Percentiles rank a stretch among this genome's conserved stretches.
Evolutionary conservation across 2,113 vertebrate species (phyloP).

Genomic region (Irena cyanogastra): DNA sequence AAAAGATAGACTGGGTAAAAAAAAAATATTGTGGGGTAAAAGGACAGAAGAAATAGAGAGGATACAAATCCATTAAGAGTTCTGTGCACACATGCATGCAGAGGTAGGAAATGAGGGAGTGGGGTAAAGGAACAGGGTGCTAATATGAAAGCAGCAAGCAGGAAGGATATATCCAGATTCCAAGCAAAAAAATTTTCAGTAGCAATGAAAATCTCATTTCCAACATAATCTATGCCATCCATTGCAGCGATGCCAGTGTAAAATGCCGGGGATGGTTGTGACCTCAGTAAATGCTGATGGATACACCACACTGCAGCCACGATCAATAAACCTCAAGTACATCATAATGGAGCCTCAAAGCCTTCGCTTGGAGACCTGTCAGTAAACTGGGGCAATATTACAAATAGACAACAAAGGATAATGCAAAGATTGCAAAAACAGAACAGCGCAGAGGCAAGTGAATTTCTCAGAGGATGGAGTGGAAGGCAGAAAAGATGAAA

Average conservation of each 20-base stretch:
- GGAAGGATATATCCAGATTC: not conserved
- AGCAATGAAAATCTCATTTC: not conserved
- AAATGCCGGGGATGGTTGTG: not conserved
- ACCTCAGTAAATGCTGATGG: not conserved
- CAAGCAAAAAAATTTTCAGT: not conserved
- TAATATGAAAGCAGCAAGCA: not conserved
- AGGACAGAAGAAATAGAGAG: not conserved
- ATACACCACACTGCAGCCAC: not conserved
- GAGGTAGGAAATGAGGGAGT: not conserved
- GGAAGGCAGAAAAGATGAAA: slow-evolving; percentile 8
- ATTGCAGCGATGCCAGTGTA: not conserved
- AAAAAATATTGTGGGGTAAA: not conserved
- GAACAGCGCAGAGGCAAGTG: not conserved
- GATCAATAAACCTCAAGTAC: not conserved
- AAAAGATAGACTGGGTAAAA: not conserved
- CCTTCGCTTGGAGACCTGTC: not conserved
- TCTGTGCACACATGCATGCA: not conserved
- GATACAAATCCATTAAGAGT: not conserved
- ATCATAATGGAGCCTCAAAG: slow-evolving; percentile 13
- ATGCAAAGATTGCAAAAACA: not conserved
- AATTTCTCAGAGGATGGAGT: not conserved
- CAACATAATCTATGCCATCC: not conserved
- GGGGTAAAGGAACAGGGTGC: not conserved
- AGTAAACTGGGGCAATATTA: slow-evolving; percentile 21
- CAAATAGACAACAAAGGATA: slow-evolving; percentile 10